Conservation (phyloP, 1,140 invertebrate genomes). For the Frieseomelitta varia region DNA sequence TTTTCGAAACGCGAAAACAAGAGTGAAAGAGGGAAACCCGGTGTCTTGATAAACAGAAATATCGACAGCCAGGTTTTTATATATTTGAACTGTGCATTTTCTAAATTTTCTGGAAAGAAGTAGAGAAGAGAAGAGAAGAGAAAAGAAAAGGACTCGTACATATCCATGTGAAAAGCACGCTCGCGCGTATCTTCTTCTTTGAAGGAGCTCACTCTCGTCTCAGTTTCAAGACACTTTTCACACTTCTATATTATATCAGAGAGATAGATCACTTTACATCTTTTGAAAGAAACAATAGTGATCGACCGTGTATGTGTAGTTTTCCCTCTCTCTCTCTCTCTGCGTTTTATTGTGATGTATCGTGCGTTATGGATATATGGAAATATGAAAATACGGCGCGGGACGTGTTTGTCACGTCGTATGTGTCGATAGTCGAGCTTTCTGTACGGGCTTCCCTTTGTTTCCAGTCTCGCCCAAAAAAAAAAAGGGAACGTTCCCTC, state of each 20-base stretch:
- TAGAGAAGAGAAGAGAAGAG: neutral
- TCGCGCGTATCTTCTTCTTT: neutral
- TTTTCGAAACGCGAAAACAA: too few species aligned
- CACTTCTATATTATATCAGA: neutral
- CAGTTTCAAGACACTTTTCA: neutral
- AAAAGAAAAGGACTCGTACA: too few species aligned
- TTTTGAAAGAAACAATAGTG: neutral
- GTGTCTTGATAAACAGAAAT: neutral
- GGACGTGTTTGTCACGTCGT: constrained; percentile 2
- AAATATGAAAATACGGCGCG: constrained; percentile 17
- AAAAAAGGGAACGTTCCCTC: neutral
- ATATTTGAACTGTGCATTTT: neutral
- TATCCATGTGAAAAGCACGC: neutral
- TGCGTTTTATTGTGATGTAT: neutral
- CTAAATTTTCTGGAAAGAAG: neutral
- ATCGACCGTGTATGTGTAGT: neutral
- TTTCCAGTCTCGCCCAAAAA: neutral
- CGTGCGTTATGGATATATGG: constrained; percentile 16
- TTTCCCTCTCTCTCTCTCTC: neutral
- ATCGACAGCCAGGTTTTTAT: too few species aligned
- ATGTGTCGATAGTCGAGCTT: constrained; percentile 9
- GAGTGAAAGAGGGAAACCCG: neutral
- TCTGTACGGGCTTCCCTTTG: neutral
- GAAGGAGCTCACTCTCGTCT: too few species aligned
- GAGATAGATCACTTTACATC: neutral